Evolutionary conservation across 2,113 vertebrate species (phyloP).

Genomic region (Miniopterus natalensis): DNA sequence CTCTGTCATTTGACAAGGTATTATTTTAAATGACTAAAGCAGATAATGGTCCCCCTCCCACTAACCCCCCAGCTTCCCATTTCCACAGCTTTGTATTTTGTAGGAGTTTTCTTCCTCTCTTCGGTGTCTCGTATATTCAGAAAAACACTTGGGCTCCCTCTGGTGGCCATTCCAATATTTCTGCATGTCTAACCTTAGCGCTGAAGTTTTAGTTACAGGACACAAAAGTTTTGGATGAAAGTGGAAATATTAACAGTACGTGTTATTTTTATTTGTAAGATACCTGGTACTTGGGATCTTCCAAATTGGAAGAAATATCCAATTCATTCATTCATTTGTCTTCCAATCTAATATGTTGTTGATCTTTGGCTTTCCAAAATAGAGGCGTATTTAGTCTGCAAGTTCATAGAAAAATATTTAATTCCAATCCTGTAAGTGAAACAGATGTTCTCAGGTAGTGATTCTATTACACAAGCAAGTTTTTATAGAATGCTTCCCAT

Average conservation of each 20-base stretch:
- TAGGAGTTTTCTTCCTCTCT: not conserved
- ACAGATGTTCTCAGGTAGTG: not conserved
- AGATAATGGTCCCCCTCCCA: not conserved
- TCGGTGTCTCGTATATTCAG: not conserved
- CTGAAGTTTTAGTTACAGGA: not conserved
- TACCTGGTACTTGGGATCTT: not conserved
- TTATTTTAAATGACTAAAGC: not conserved
- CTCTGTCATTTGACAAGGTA: not conserved
- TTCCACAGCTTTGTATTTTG: constrained; percentile 13
- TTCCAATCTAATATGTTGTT: not conserved
- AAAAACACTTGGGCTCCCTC: constrained; percentile 86
- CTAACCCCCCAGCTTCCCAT: not conserved
- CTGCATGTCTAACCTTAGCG: not conserved
- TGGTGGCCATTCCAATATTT: constrained; percentile 73
- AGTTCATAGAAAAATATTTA: not conserved
- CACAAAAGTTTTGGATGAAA: not conserved
- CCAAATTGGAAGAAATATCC: not conserved
- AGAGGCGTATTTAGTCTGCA: not conserved
- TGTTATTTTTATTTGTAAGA: constrained; percentile 46
- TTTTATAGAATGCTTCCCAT: not conserved
- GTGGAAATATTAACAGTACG: constrained; percentile 36
- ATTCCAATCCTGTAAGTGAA: not conserved
- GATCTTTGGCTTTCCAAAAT: not conserved
- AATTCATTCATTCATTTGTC: not conserved
- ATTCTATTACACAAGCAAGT: not conserved